Evolutionary conservation across 1,140 invertebrate species (phyloP).

Genomic region (Trachymyrmex cornetzi): DNA sequence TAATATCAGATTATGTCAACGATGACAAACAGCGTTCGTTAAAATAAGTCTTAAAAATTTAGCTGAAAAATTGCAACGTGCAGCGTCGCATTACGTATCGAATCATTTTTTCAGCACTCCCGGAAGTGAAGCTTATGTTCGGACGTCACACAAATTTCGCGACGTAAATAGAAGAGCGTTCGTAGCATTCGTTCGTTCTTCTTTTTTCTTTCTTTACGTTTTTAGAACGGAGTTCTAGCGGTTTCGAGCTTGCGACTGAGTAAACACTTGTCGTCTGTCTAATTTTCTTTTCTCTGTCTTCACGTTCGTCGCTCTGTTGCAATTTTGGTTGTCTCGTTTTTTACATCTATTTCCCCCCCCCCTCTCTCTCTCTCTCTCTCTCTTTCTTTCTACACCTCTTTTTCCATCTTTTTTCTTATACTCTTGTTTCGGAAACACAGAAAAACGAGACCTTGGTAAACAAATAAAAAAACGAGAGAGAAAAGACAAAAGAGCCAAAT

Average conservation of each 20-base stretch:
- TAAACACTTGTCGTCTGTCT: conserved; percentile 71
- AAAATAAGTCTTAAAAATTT: not conserved
- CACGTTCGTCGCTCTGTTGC: conserved; percentile 5
- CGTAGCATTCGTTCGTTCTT: not conserved
- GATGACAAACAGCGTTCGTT: not conserved
- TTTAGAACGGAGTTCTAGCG: conserved; percentile 18
- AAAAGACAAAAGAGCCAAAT: not conserved
- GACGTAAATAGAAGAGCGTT: conserved; percentile 31
- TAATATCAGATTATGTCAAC: conserved; percentile 14
- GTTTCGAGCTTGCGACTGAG: conserved; percentile 69
- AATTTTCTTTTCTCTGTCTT: conserved; percentile 50
- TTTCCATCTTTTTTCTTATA: conserved; percentile 20
- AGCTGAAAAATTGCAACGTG: not conserved
- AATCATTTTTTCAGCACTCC: conserved; percentile 37
- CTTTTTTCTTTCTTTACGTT: conserved; percentile 26
- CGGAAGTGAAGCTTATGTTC: conserved; percentile 20
- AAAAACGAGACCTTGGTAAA: conserved; percentile 2
- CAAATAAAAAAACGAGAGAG: not conserved
- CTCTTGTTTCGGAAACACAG: not conserved
- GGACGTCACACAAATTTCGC: conserved; percentile 5
- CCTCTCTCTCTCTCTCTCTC: not conserved
- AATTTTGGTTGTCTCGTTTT: conserved; percentile 11
- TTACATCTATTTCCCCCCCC: not conserved
- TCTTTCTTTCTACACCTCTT: not conserved
- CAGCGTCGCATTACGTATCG: not conserved